A percentile compares a stretch with the other conserved stretches of the same genome.
phyloP scores from a whole-genome alignment of 2,113 vertebrate species.

The Donacobius atricapilla region DNA sequence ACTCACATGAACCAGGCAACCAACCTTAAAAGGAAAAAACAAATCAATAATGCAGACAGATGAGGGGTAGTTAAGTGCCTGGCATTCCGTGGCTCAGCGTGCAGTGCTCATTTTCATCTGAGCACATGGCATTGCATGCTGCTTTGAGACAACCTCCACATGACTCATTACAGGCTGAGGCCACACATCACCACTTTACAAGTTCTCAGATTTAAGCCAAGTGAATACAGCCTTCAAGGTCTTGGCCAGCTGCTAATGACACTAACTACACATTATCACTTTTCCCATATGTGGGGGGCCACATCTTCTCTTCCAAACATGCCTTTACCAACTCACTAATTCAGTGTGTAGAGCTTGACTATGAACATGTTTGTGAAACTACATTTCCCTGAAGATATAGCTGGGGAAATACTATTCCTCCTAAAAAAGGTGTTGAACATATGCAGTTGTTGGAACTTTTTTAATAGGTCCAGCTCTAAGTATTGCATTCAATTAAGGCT shows the following conservation, averaged over 20 bases:
- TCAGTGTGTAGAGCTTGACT: not conserved
- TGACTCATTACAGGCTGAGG: not conserved
- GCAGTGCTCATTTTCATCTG: slow-evolving; percentile 14
- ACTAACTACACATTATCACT: not conserved
- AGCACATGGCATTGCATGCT: not conserved
- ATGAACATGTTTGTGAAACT: not conserved
- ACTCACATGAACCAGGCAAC: not conserved
- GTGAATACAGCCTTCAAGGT: not conserved
- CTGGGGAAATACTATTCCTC: not conserved
- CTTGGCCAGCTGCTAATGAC: not conserved
- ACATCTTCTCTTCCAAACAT: not conserved
- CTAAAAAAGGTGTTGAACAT: not conserved
- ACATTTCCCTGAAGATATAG: not conserved
- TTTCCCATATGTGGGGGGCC: not conserved
- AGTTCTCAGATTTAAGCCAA: not conserved
- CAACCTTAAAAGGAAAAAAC: slow-evolving; percentile 9
- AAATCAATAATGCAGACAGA: slow-evolving; percentile 7
- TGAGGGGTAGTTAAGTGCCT: not conserved
- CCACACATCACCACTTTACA: not conserved
- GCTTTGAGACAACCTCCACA: slow-evolving; percentile 10
- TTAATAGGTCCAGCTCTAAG: not conserved
- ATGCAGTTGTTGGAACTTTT: not conserved
- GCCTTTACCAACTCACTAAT: not conserved
- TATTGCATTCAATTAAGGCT: not conserved
- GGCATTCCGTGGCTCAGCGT: not conserved